Evolutionary conservation across 2,888 invertebrate species (phyloP), one percentile per base, ranked within the genome.

Genomic region (Chrysolina haemoptera): DNA sequence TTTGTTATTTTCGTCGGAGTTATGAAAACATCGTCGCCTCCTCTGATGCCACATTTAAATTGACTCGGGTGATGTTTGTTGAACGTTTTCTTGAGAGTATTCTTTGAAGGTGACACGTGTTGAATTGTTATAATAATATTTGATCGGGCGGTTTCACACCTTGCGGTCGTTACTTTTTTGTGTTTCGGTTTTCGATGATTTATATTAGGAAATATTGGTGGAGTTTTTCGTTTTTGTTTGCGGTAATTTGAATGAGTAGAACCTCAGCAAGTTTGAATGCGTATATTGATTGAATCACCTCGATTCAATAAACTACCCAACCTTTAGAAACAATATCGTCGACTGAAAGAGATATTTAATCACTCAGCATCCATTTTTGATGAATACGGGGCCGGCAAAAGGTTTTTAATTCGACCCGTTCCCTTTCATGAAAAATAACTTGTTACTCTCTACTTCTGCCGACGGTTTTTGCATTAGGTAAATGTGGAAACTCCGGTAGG

Each of bases 1-100:
- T 82, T 82, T 82, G 82, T 82, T 76, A 76, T 76, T 74, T 73
- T 74, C 68, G 20, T 68, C 41, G 53, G 53, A 50, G 73, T 77
- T 80, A 79, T 81, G 80, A 80, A 76, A 78, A 76, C 71, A 76
- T 65, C 70, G 73, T 64, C 70, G 75, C 55, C 50, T 70, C 70
- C 71, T 71, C 55, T 43, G 71, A 53, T 59, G 66, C 68, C 68
- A 62, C 62, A 12, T 41, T 68, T 35, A 76, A 71, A 76, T 75
- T 62, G 76, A 63, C 72, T 72, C 62, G 70, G 55, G 63, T 66
- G 59, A 0, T 27, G 59, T 59, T 59, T 59, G 16, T 14, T 27
- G 59, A 59, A 68, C 70, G 70, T 73, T 70, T 73, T 66, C 62
- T 73, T 43, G 59, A 55, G 71, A 40, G 71, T 65, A 68, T 73